Evolutionary conservation across 2,113 vertebrate species (phyloP).

Genomic region (Ammodramus savannarum): DNA sequence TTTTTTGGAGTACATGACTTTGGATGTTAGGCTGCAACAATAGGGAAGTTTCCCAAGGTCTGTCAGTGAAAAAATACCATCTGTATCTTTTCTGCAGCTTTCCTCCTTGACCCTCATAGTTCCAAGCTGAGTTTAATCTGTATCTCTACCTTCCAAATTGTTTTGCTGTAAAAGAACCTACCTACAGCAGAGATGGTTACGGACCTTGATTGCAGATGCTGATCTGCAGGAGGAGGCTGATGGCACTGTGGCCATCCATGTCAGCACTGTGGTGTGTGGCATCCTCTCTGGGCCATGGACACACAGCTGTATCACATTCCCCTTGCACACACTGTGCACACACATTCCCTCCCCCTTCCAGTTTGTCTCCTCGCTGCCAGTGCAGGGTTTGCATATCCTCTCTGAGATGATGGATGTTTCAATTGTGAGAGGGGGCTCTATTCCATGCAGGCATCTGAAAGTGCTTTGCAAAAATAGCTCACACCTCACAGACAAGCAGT

Average conservation of each 20-base stretch:
- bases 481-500: background rate
- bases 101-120: background rate
- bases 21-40: background rate
- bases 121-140: background rate
- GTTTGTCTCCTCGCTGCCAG: background rate
- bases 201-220: background rate
- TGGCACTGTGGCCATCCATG: background rate
- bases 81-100: background rate
- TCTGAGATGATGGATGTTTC: conserved; percentile 40
- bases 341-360: background rate
- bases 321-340: background rate
- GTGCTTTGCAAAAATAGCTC: background rate
- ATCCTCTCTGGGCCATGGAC: background rate
- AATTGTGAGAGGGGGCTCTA: conserved; percentile 30
- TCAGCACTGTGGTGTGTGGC: rapidly evolving
- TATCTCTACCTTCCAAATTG: background rate
- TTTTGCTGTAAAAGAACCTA: background rate
- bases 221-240: background rate
- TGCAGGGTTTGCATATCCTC: background rate
- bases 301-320: background rate
- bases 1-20: background rate
- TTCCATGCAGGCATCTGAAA: background rate
- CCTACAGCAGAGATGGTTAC: background rate
- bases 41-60: background rate
- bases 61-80: background rate